These are phyloP conservation scores for Nylanderia fulva DNA, from an alignment of 1,140 invertebrate species.

Conservation along the genomic window DNA sequence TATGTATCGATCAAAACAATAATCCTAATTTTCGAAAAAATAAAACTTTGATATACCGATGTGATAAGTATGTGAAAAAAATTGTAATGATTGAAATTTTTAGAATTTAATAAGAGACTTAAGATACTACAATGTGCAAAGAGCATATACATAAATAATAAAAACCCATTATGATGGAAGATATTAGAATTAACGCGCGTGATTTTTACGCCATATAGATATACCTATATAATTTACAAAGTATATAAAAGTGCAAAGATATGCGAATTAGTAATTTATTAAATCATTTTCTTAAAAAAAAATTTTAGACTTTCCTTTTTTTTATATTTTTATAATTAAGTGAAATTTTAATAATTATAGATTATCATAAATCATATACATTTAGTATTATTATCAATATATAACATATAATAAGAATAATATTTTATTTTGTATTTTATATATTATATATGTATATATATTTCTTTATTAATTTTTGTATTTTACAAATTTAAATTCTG, in stretches of 20 bases:
- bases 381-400: neutral
- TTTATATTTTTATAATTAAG: neutral
- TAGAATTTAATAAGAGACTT: conserved; percentile 3
- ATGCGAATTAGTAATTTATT: neutral
- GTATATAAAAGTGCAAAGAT: neutral
- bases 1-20: neutral
- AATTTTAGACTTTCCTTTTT: neutral
- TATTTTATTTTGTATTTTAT: no score
- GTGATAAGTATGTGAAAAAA: neutral
- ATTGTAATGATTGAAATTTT: neutral
- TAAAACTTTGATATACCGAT: neutral
- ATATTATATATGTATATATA: no score
- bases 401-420: no score
- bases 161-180: conserved; percentile 21
- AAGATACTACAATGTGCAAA: neutral
- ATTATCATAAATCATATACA: neutral
- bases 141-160: conserved; percentile 9
- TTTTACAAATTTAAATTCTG: no score
- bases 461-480: no score
- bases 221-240: conserved; percentile 45
- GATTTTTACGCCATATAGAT: conserved; percentile 53
- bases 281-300: neutral
- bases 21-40: neutral
- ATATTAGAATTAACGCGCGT: conserved; percentile 15
- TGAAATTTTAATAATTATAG: neutral